These are phyloP conservation scores for Lissonota sp. DNA, from an alignment of 2,888 invertebrate genomes.

Conservation along the genomic window DNA sequence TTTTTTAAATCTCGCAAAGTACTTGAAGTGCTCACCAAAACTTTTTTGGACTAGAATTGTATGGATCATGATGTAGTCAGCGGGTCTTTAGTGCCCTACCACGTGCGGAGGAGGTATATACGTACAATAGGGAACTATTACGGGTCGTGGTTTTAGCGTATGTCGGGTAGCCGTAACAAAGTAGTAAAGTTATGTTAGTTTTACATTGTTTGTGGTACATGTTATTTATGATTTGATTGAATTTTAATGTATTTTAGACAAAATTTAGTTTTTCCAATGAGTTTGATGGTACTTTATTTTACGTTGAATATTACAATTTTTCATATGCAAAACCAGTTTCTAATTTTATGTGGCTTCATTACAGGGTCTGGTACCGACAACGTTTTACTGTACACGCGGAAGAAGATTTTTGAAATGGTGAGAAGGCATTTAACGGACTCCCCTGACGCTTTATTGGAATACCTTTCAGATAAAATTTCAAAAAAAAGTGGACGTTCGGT, in stretches of 20 bases:
- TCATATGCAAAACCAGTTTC: slow-evolving; percentile 38
- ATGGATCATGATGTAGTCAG: neutral
- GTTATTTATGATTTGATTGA: slow-evolving; percentile 4
- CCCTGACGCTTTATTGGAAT: neutral
- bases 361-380: slow-evolving; percentile 14
- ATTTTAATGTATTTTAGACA: neutral
- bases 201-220: slow-evolving; percentile 1
- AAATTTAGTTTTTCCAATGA: neutral
- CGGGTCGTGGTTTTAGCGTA: neutral
- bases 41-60: too few relatives aligned
- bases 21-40: too few relatives aligned
- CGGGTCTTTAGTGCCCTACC: neutral
- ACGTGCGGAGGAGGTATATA: neutral
- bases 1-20: too few relatives aligned
- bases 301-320: slow-evolving; percentile 42
- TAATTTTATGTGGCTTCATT: slow-evolving; percentile 26
- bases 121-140: slow-evolving; percentile 8
- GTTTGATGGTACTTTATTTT: slow-evolving; percentile 26
- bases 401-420: slow-evolving; percentile 39
- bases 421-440: slow-evolving; percentile 3
- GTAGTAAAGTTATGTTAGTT: neutral
- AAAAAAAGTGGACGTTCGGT: neutral
- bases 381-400: slow-evolving; percentile 35
- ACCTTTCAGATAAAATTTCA: neutral
- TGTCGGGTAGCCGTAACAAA: neutral